phyloP scores from a whole-genome alignment of 2,888 invertebrate species.

The Pimpla rufipes region DNA sequence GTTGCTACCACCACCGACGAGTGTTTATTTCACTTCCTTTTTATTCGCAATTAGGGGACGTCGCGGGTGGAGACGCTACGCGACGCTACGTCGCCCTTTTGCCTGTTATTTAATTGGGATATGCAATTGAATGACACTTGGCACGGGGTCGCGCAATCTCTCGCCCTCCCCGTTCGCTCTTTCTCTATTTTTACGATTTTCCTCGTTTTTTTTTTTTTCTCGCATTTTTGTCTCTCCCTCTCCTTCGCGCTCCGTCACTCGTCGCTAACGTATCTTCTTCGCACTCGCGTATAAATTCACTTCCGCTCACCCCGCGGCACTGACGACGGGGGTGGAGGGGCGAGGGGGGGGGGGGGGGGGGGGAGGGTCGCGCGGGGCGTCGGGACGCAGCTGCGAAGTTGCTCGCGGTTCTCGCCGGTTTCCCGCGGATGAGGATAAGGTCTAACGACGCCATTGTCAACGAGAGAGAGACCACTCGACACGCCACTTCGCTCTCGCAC shows the following conservation, averaged over 20 bases:
- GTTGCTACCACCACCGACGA: conserved; percentile 60
- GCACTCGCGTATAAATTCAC: conserved; percentile 26
- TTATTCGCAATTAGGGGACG: conserved; percentile 83
- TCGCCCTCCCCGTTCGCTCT: conserved; percentile 39
- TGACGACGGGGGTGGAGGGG: no score
- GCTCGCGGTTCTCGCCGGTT: conserved; percentile 73
- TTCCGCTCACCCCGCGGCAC: conserved; percentile 15
- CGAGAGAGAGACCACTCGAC: conserved; percentile 72
- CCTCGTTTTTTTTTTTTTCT: conserved; percentile 3
- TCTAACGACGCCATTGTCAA: conserved; percentile 79
- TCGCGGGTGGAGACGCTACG: conserved; percentile 80
- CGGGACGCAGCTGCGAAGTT: conserved; percentile 9
- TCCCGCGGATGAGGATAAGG: conserved; percentile 72
- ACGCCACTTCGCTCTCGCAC: conserved; percentile 76
- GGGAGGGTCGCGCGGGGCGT: not conserved
- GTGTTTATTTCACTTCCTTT: conserved; percentile 80
- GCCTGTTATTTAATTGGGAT: conserved; percentile 85
- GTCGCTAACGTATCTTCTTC: conserved; percentile 11
- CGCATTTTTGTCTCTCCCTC: not conserved
- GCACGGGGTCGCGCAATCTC: conserved; percentile 65
- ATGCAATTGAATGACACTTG: conserved; percentile 85
- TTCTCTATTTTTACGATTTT: not conserved
- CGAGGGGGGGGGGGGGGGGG: not conserved
- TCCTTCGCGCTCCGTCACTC: conserved; percentile 17
- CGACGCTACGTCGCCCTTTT: conserved; percentile 85